Evolutionary conservation across 2,113 vertebrate genomes (phyloP), one percentile per base, ranked within the genome.

Genomic region (Sula dactylatra): DNA sequence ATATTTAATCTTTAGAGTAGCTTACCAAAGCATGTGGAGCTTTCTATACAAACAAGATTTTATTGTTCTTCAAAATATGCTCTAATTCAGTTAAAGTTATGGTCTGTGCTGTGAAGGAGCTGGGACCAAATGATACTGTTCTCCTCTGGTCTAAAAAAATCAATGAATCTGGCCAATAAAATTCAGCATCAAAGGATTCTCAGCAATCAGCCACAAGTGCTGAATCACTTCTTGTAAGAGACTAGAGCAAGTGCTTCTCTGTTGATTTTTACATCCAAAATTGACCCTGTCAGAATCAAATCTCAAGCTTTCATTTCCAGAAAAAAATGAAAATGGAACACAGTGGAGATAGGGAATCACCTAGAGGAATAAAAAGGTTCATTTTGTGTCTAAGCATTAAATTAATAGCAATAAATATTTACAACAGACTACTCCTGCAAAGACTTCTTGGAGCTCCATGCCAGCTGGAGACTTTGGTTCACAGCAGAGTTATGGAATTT

Each of bases 341-440:
- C 20, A 67, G 32, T 55, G 52, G 34, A 78, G 25, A 90, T 8
- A 92, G 10, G 26, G 56, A 82, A 65, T 64, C 66, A 61, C 13
- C 5, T 36, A 88, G 52, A 90, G 76, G 32, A 92, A 81, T 17
- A 65, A 61, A 73, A 88, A 42, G 13, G 31, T 36, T 93, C 79
- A 5, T 55, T 93, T 80, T 89, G 52, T 89, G 86, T 79, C 56
- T 88, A 93, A 95, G 54, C 61, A 58, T 89, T 79, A 71, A 59
- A 91, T 82, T 81, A 86, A 36, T 54, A 80, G 54, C 77, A 74
- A 82, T 81, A 92, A 86, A 78, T 79, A 67, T 78, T 92, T 95
- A 61, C 26, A 67, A 18, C n/a, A 92, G 38, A 78, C 56, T 71
- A 79, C 69, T 71, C 31, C 67, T 86, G 82, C 55, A 74, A 90